Percentiles rank a stretch among this genome's conserved stretches.
Evolutionary conservation across 2,113 vertebrate species (phyloP).

Genomic region (Potamarius usumacintae): DNA sequence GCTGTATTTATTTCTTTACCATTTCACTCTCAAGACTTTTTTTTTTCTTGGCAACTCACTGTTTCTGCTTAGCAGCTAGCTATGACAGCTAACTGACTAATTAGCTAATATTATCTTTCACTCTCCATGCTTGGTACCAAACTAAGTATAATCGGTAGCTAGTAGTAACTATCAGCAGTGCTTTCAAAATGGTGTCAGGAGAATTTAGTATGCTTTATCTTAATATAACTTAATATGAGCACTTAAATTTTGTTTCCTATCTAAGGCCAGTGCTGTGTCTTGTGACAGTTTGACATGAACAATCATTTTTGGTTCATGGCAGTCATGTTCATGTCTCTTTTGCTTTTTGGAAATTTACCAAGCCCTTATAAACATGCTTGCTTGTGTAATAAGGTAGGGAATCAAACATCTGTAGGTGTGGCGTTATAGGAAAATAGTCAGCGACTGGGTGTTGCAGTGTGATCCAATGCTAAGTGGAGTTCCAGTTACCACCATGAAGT

Average conservation of each 20-base stretch:
- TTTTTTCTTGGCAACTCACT: neutral
- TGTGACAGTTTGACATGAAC: neutral
- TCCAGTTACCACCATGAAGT: neutral
- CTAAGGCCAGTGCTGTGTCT: neutral
- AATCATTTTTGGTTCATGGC: neutral
- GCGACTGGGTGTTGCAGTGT: neutral
- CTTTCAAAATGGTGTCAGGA: too few relatives aligned
- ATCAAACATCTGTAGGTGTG: neutral
- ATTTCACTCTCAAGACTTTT: neutral
- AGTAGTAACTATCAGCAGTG: neutral
- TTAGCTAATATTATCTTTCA: neutral
- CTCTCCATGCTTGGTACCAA: too few relatives aligned
- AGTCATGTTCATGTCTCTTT: neutral
- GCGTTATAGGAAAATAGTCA: neutral
- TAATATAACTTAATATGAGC: neutral
- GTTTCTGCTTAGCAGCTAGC: neutral
- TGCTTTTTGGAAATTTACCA: neutral
- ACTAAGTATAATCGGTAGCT: neutral
- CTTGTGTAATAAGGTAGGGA: neutral
- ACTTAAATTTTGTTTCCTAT: too few relatives aligned
- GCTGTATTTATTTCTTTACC: neutral
- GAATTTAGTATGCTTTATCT: neutral
- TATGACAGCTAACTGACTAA: neutral
- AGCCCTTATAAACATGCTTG: neutral
- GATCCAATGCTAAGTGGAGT: neutral